These are phyloP conservation scores for Tinea semifulvella DNA, from an alignment of 2,888 invertebrate species.

Conservation along the genomic window DNA sequence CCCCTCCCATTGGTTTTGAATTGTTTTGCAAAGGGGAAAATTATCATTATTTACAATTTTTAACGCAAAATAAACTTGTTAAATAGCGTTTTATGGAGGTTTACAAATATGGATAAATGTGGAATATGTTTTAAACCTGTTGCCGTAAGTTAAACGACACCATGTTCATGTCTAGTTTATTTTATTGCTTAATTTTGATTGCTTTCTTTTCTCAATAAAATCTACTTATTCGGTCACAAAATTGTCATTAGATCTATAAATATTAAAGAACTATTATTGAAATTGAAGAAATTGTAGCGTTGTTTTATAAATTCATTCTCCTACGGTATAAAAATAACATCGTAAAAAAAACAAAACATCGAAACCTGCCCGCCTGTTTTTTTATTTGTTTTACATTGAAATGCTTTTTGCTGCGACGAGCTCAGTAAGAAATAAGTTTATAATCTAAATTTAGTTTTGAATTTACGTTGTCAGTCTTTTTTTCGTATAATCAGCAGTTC, in stretches of 20 bases:
- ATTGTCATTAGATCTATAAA: no score
- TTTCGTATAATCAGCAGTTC: not conserved
- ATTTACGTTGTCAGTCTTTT: not conserved
- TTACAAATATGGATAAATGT: slow-evolving; percentile 50
- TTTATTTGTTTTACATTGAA: slow-evolving; percentile 28
- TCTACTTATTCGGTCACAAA: slow-evolving; percentile 29
- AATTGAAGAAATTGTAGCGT: no score
- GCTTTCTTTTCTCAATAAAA: slow-evolving; percentile 59
- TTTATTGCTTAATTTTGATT: slow-evolving; percentile 38
- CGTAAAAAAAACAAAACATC: slow-evolving; percentile 21
- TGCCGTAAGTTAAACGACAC: slow-evolving; percentile 34
- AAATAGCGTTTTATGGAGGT: not conserved
- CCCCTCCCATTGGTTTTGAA: slow-evolving; percentile 24
- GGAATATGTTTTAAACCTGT: slow-evolving; percentile 56
- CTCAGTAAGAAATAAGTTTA: not conserved
- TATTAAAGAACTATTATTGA: no score
- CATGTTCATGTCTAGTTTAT: not conserved
- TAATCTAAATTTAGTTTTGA: not conserved
- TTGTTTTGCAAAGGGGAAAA: slow-evolving; percentile 25
- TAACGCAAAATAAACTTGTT: not conserved
- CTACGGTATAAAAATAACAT: slow-evolving; percentile 11
- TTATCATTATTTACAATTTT: slow-evolving; percentile 36
- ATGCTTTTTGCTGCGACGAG: slow-evolving; percentile 10
- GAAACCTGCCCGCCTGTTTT: slow-evolving; percentile 64
- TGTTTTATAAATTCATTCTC: not conserved